Evolutionary conservation across 2,888 invertebrate genomes (phyloP).

Genomic region (Drosophila cracens): DNA sequence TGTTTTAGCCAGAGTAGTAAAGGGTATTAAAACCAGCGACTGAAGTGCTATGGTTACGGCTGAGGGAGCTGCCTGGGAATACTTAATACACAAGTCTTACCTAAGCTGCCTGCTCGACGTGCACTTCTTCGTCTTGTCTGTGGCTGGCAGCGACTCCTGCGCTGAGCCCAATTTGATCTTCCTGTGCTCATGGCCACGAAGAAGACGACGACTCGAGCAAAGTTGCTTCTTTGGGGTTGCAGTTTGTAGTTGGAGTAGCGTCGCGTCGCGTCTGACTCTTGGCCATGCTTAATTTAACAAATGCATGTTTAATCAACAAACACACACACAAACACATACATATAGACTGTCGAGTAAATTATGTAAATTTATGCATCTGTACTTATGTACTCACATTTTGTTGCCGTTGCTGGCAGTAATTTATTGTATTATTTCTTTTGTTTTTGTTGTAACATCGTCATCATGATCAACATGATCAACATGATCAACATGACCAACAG

Average conservation of each 20-base stretch:
- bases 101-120: slow-evolving; percentile 12
- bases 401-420: slow-evolving; percentile 24
- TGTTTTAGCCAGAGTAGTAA: not conserved
- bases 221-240: slow-evolving; percentile 27
- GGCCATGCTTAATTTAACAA: slow-evolving; percentile 71
- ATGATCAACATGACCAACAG: slow-evolving; percentile 6
- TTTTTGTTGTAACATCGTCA: slow-evolving; percentile 20
- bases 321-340: slow-evolving; percentile 9
- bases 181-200: slow-evolving; percentile 25
- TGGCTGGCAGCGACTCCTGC: slow-evolving; percentile 22
- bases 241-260: not conserved
- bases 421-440: slow-evolving; percentile 19
- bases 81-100: slow-evolving; percentile 3
- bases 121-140: slow-evolving; percentile 23
- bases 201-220: slow-evolving; percentile 9
- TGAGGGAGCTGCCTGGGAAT: slow-evolving; percentile 76
- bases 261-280: slow-evolving; percentile 14
- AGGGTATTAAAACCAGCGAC: slow-evolving; percentile 17
- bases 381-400: slow-evolving; percentile 15
- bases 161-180: slow-evolving; percentile 30
- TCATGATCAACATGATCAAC: slow-evolving; percentile 8
- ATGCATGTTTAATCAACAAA: slow-evolving; percentile 58
- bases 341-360: slow-evolving; percentile 20
- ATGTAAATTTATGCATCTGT: slow-evolving; percentile 51
- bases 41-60: slow-evolving; percentile 61